Conservation (phyloP, 2,888 invertebrate genomes). For the Phyllotreta striolata region DNA sequence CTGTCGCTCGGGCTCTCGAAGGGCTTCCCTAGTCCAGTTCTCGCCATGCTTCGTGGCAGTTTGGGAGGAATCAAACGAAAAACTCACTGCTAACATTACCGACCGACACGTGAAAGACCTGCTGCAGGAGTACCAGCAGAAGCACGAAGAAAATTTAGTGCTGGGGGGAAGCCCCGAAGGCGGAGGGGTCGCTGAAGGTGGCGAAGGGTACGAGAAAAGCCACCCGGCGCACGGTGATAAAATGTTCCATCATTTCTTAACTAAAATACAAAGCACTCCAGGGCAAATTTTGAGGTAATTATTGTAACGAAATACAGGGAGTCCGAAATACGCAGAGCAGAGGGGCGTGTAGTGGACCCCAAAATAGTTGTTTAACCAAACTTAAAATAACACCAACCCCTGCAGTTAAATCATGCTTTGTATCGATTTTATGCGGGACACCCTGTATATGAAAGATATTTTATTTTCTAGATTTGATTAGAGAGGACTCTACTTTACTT, state of each 20-base stretch:
- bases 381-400: too few relatives aligned
- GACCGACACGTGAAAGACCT: slow-evolving; percentile 68
- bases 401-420: too few relatives aligned
- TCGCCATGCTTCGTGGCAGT: slow-evolving; percentile 68
- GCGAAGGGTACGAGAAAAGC: slow-evolving; percentile 82
- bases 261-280: slow-evolving; percentile 76
- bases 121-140: slow-evolving; percentile 68
- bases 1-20: slow-evolving; percentile 48
- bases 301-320: slow-evolving; percentile 1
- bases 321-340: too few relatives aligned
- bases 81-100: slow-evolving; percentile 26
- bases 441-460: too few relatives aligned
- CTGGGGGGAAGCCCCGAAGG: slow-evolving; percentile 47
- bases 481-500: slow-evolving; percentile 4
- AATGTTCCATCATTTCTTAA: slow-evolving; percentile 81
- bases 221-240: slow-evolving; percentile 83
- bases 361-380: too few relatives aligned
- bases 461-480: too few relatives aligned
- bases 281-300: slow-evolving; percentile 82
- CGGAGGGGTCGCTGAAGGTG: slow-evolving; percentile 52
- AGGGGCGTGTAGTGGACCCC: too few relatives aligned
- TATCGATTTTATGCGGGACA: too few relatives aligned
- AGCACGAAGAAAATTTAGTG: slow-evolving; percentile 39
- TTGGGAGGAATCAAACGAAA: slow-evolving; percentile 63
- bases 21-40: slow-evolving; percentile 57